Conservation (phyloP, 2,113 vertebrate genomes). For the Bubo blakistoni region DNA sequence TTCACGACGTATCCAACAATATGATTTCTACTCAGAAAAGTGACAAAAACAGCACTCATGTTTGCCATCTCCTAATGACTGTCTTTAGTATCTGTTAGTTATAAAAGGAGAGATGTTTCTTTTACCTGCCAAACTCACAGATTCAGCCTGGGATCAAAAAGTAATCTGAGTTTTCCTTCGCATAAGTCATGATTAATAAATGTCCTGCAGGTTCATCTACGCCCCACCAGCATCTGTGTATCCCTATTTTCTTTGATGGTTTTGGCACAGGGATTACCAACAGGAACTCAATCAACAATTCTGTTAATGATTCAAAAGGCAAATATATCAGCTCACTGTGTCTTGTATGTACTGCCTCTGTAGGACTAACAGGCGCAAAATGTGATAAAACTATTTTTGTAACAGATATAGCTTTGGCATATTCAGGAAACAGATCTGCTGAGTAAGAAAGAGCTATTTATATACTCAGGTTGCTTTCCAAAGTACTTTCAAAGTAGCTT, state of each 20-base stretch:
- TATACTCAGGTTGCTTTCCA: not conserved
- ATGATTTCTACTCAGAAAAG: conserved; percentile 43
- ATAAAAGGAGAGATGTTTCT: conserved; percentile 55
- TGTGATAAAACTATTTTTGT: not conserved
- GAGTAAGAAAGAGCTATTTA: not conserved
- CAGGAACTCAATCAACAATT: conserved; percentile 61
- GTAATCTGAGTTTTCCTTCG: conserved; percentile 58
- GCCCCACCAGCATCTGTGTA: conserved; percentile 58
- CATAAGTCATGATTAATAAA: conserved; percentile 56
- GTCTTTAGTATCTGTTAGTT: conserved; percentile 21
- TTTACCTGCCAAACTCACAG: conserved; percentile 62
- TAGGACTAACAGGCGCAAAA: conserved; percentile 15
- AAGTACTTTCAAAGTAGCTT: not conserved
- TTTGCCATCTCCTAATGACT: conserved; percentile 21
- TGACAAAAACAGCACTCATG: conserved; percentile 20
- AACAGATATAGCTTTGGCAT: conserved; percentile 24
- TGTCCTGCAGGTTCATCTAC: conserved; percentile 58
- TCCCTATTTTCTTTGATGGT: conserved; percentile 58
- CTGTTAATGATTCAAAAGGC: conserved; percentile 66
- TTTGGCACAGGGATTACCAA: conserved; percentile 62
- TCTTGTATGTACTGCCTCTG: conserved; percentile 5
- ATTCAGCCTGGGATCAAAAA: conserved; percentile 64
- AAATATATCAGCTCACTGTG: conserved; percentile 54
- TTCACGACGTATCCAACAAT: not conserved
- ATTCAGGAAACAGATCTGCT: conserved; percentile 22